Conservation (phyloP, 1,140 invertebrate species). For the Drosophila navojoa region DNA sequence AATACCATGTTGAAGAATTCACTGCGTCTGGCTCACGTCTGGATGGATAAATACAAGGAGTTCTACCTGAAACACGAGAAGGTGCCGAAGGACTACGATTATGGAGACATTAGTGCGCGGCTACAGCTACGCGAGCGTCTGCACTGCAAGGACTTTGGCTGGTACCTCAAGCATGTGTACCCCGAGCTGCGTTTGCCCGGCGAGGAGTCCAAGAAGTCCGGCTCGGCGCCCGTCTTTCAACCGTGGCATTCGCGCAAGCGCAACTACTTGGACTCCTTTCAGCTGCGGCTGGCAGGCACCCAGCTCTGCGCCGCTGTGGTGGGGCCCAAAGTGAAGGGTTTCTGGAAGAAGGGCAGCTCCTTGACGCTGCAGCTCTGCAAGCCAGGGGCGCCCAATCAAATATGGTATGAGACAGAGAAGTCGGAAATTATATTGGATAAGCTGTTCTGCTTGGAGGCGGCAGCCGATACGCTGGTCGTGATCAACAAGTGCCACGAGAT, state of each 20-base stretch:
- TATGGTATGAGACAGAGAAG: constrained; percentile 90
- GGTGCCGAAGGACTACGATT: constrained; percentile 87
- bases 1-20: constrained; percentile 95
- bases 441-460: constrained; percentile 93
- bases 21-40: constrained; percentile 93
- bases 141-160: constrained; percentile 94
- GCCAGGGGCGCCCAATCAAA: constrained; percentile 87
- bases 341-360: constrained; percentile 89
- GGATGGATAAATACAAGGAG: constrained; percentile 96
- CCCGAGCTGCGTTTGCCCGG: constrained; percentile 90
- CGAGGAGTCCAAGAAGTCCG: constrained; percentile 85
- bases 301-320: constrained; percentile 89
- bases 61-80: constrained; percentile 90
- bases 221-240: constrained; percentile 86
- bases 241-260: constrained; percentile 92
- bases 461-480: constrained; percentile 86
- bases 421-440: constrained; percentile 93
- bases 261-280: constrained; percentile 90
- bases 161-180: constrained; percentile 97
- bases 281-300: constrained; percentile 89
- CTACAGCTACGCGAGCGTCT: constrained; percentile 88
- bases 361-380: constrained; percentile 89
- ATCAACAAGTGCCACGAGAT: constrained; percentile 96
- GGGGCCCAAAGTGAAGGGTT: constrained; percentile 88
- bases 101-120: constrained; percentile 92